phyloP scores from a whole-genome alignment of 1,140 invertebrate species.

The Drosophila tsacasi region DNA sequence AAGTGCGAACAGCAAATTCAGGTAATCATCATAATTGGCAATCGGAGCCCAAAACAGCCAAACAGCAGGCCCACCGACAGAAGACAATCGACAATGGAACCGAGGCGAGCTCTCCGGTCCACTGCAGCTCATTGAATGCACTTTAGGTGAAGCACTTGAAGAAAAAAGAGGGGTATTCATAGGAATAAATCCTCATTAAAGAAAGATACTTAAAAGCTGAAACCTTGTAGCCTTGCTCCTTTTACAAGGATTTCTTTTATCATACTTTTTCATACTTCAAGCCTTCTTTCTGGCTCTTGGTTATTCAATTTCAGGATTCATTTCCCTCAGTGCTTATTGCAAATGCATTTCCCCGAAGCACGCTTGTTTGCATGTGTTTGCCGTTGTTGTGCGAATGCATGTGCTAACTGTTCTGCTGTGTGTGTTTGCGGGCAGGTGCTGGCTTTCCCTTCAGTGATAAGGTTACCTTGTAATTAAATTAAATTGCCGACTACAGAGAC shows the following conservation, averaged over 20 bases:
- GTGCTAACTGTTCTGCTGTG: conserved; percentile 4
- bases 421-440: conserved; percentile 57
- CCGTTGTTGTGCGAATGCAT: conserved; percentile 10
- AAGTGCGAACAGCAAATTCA: conserved; percentile 54
- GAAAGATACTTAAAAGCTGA: fast-evolving
- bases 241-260: background rate
- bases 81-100: conserved; percentile 23
- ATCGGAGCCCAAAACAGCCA: conserved; percentile 44
- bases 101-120: conserved; percentile 9
- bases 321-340: conserved; percentile 20
- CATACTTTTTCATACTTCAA: background rate
- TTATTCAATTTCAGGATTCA: background rate
- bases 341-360: conserved; percentile 28
- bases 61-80: conserved; percentile 15
- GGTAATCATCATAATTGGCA: conserved; percentile 75
- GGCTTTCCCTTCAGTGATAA: conserved; percentile 62
- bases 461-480: conserved; percentile 81
- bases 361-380: conserved; percentile 20
- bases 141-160: background rate
- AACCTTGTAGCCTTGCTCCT: too few relatives aligned
- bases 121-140: conserved; percentile 16
- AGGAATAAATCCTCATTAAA: background rate
- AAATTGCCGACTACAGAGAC: conserved; percentile 61
- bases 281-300: fast-evolving
- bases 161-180: background rate